Evolutionary conservation across 2,888 invertebrate genomes (phyloP).

Genomic region (Sminthurides aquaticus): DNA sequence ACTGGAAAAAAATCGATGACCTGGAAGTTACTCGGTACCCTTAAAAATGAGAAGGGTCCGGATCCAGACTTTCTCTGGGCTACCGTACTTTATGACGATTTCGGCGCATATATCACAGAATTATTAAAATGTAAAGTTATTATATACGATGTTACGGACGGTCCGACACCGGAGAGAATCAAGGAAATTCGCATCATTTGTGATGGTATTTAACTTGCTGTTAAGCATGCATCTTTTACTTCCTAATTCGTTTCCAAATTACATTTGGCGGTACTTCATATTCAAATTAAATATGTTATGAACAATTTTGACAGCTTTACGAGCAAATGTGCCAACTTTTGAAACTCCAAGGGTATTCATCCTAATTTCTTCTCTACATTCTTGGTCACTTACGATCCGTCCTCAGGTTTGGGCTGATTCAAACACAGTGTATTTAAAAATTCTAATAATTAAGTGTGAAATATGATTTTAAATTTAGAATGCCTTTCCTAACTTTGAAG

Average conservation of each 20-base stretch:
- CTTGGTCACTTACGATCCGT: constrained; percentile 35
- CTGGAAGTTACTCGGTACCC: constrained; percentile 32
- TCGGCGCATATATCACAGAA: constrained; percentile 34
- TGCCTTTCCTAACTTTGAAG: constrained; percentile 2
- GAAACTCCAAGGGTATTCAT: constrained; percentile 32
- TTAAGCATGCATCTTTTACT: too few species aligned
- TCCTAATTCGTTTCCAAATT: not conserved
- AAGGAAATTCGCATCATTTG: constrained; percentile 34
- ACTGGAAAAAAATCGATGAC: not conserved
- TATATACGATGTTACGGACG: constrained; percentile 37
- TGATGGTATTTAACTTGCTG: too few species aligned
- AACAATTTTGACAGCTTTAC: constrained; percentile 17
- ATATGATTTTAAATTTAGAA: not conserved
- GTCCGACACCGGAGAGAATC: constrained; percentile 30
- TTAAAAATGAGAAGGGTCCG: constrained; percentile 11
- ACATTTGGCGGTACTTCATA: too few species aligned
- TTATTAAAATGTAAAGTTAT: constrained; percentile 35
- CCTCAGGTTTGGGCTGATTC: constrained; percentile 8
- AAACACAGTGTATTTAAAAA: not conserved
- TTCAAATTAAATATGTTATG: constrained; percentile 1
- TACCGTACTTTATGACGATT: constrained; percentile 33
- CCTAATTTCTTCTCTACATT: constrained; percentile 37
- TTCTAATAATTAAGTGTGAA: not conserved
- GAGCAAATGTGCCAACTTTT: constrained; percentile 27
- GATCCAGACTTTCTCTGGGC: constrained; percentile 39